Evolutionary conservation across 2,113 vertebrate genomes (phyloP), one percentile per base, ranked within the genome.

Genomic region (Tupaia chinensis): DNA sequence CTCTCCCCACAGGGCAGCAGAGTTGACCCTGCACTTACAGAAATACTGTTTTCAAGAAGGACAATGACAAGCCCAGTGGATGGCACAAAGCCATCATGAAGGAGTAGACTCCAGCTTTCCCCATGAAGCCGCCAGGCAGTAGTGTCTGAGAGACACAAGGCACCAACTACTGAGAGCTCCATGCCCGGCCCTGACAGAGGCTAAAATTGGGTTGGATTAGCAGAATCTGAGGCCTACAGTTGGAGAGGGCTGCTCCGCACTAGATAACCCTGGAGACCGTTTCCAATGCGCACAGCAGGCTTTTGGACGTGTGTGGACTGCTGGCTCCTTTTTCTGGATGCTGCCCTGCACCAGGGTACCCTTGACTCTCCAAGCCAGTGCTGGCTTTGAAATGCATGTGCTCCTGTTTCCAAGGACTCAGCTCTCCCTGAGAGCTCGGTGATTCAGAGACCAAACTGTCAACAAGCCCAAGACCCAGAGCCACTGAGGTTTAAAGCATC

Each of bases 281-380:
- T 93, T 98, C 74, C 93, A 95, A 54, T 2, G 1, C 29, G 72
- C 96, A 72, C 93, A 9, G 91, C 70, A 98, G 97, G 97, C 95
- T 97, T 98, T 96, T 98, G 98, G 97, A 98, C 96, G 63, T 72
- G 19, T 79, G 94, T 95, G 97, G 97, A 96, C 97, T 32, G 97
- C 80, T 98, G 98, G 98, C 98, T 84, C 16, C 53, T 27, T 96
- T 97, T 98, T 89, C 96, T 98, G 98, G 98, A 98, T 70, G 53
- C 93, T 86, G 89, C 88, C 61, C 90, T 94, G 83, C 81, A 97
- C 97, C 97, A 97, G 92, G 97, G 95, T 97, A 96, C 97, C 94
- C 95, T 80, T n/a, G 97, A 95, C 83, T 96, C 91, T 90, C 77
- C 93, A 92, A 97, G 97, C 93, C 93, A 97, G 81, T 79, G n/a